phyloP scores from a whole-genome alignment of 2,113 vertebrate genomes.

The Progne subis region DNA sequence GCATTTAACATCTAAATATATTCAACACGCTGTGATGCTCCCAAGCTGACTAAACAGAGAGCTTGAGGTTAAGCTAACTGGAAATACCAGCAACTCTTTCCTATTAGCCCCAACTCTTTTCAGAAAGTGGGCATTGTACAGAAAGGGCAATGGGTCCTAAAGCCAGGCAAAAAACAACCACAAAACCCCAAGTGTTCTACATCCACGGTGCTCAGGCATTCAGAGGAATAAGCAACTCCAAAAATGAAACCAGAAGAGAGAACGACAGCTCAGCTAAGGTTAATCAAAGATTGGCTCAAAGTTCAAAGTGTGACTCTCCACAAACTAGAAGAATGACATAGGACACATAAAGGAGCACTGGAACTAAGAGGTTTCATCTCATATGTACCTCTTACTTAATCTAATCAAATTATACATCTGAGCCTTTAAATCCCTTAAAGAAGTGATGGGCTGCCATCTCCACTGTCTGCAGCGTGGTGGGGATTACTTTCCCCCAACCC shows the following conservation, averaged over 20 bases:
- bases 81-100: neutral
- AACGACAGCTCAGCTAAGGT: neutral
- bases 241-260: neutral
- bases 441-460: neutral
- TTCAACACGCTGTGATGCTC: neutral
- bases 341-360: neutral
- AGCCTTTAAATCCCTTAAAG: neutral
- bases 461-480: neutral
- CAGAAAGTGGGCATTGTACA: neutral
- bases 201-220: neutral
- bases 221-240: neutral
- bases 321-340: neutral
- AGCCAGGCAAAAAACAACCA: neutral
- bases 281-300: neutral
- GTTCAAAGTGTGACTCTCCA: neutral
- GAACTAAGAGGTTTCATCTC: neutral
- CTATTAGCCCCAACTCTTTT: neutral
- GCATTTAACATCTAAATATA: conserved; percentile 14
- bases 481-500: neutral
- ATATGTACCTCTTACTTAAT: neutral
- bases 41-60: neutral
- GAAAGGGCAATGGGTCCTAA: neutral
- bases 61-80: neutral
- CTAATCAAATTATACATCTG: neutral
- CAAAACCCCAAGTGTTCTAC: neutral